Evolutionary conservation across 2,113 vertebrate genomes (phyloP).

Genomic region (Rhinolophus sinicus): DNA sequence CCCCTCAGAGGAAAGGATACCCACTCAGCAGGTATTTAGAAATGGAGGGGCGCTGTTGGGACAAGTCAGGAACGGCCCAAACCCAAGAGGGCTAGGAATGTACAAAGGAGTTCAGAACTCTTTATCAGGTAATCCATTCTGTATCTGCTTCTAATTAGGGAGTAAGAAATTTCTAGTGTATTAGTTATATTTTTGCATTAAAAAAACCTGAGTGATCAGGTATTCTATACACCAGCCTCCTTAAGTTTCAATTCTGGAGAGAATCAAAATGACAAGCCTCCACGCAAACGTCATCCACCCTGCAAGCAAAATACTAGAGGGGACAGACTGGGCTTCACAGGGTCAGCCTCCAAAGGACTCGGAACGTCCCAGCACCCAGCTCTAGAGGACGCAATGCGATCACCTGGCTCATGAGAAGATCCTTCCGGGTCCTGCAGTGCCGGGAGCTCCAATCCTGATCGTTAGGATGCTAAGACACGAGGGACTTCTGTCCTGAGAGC

Average conservation of each 20-base stretch:
- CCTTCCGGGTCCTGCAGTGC: rapidly evolving
- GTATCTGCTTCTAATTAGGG: neutral
- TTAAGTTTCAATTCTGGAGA: neutral
- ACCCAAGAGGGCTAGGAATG: neutral
- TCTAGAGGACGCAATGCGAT: neutral
- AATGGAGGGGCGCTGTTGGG: too few relatives aligned
- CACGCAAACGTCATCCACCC: neutral
- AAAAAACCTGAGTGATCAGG: neutral
- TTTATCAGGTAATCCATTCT: neutral
- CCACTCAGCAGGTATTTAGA: neutral
- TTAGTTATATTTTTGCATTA: neutral
- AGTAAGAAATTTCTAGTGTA: neutral
- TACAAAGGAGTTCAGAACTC: neutral
- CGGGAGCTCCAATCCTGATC: too few relatives aligned
- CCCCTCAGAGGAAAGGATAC: neutral
- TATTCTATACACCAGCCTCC: neutral
- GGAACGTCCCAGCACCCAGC: neutral
- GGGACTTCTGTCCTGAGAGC: neutral
- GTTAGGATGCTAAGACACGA: neutral
- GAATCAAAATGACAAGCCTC: neutral
- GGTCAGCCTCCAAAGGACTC: neutral
- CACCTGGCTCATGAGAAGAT: neutral
- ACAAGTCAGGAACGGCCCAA: neutral
- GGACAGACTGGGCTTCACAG: rapidly evolving
- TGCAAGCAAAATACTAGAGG: neutral